These are phyloP conservation scores for Hypomecis atomaria DNA, from an alignment of 2,888 invertebrate genomes.

Conservation along the genomic window DNA sequence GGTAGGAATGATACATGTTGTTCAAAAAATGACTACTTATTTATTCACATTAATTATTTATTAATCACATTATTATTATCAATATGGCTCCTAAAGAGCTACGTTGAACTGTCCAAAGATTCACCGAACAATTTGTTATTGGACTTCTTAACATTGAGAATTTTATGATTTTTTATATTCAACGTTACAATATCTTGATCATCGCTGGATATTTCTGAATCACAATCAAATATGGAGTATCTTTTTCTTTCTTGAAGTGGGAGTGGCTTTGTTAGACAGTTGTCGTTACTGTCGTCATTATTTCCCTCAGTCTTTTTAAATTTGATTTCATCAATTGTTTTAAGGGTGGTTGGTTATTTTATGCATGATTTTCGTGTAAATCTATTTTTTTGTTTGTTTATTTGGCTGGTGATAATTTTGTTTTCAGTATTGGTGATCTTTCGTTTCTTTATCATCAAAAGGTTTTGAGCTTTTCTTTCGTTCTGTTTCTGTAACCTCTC, in stretches of 20 bases:
- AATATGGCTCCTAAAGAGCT: neutral
- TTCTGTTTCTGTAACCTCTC: constrained; percentile 8
- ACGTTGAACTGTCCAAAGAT: neutral
- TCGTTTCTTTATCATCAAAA: constrained; percentile 2
- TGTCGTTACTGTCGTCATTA: neutral
- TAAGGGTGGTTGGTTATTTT: constrained; percentile 1
- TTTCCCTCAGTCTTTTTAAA: neutral
- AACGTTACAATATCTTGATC: neutral
- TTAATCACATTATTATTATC: neutral
- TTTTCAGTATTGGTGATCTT: neutral
- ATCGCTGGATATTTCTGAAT: neutral
- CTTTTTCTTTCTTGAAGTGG: neutral
- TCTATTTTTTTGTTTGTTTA: neutral
- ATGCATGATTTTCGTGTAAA: neutral
- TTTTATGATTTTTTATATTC: neutral
- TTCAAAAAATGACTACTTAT: neutral
- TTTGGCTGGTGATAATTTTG: constrained; percentile 2
- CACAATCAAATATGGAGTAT: neutral
- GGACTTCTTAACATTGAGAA: neutral
- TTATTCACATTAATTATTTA: neutral
- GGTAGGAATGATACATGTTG: neutral
- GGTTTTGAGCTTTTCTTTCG: constrained; percentile 9
- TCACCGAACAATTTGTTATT: neutral
- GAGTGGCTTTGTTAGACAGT: neutral
- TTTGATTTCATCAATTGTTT: constrained; percentile 3